Base-by-base conservation (phyloP, 1,140 invertebrate genomes). In the Drosophila ercepeae region DNA sequence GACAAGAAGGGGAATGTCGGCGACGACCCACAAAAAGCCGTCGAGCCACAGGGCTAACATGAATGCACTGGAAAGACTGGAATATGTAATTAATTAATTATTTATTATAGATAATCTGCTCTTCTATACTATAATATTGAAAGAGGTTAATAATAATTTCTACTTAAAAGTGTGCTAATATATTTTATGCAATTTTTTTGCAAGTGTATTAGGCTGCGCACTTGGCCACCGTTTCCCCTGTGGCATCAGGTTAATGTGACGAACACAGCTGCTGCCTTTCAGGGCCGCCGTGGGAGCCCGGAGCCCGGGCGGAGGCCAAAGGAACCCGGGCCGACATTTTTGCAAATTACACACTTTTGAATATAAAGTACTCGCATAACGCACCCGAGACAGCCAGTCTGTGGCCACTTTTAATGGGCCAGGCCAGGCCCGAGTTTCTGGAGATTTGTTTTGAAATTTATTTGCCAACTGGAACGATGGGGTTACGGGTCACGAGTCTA, bases 301-400 rank as follows among this genome's bases (percentile, higher is more conserved):
- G 58, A 29, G 46, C 23, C n/a, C 9, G 52, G 41, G 16, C 18
- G 36, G 8, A 25, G 11, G 13, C 18, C 18, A 21, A 27, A 25
- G 59, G 39, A 42, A 8, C 27, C 32, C 27, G 32, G 42, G 48
- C 63, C 58, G 63, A 81, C 76, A 53, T 68, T 81, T 88, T 79
- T 77, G 82, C 81, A 88, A 84, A 86, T 86, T 88, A 86, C 81
- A 86, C 82, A 81, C 68, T 86, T 86, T 86, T 86, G 82, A 86
- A 86, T 86, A 86, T 81, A 86, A 86, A 86, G 82, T 81, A 88
- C 72, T 72, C 79, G 52, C 60, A 76, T 73, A 73, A 81, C 82
- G 73, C 50, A 82, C 58, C 69, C 67, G 68, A 70, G 58, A 79
- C 71, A 81, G 57, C 57, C 77, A 46, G 59, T 60, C 60, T 59